Base-by-base conservation (phyloP, 2,113 vertebrate species). In the Alectura lathami region DNA sequence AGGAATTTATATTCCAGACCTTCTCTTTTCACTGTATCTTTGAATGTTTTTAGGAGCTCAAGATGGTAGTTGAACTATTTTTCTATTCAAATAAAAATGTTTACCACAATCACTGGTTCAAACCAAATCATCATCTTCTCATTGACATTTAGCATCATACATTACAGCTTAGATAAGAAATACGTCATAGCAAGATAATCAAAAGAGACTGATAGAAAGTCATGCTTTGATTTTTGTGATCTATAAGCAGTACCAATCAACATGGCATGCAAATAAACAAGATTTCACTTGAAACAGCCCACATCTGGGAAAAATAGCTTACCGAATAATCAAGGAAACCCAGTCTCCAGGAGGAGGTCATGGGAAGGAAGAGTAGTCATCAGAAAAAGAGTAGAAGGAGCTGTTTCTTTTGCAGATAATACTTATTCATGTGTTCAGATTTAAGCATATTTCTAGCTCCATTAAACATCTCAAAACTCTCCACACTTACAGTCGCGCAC, bases 101-200 rank as follows among this genome's bases (percentile, higher is more conserved):
- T 63, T 83, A 80, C 86, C 43, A 85, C 80, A 64, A 68, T 86
- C 69, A 51, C 79, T 75, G 12, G 5, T 73, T 89, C 78, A 69
- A 96, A 84, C 21, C 51, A 84, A 86, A 73, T 30, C 43, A 45
- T 83, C 64, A 70, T n/a, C 40, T 67, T 91, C 60, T 83, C 51
- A 42, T 91, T 92, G 75, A 9, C 43, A 45, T 88, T 96, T 72
- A 78, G 51, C 53, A 57, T 60, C 30, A 53, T 15, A 42, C n/a
- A 16, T 77, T 66, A 45, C 24, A 63, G 36, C 16, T 74, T 62
- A 62, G 13, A 14, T 45, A 73, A 82, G 51, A 66, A 40, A 68
- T 74, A 36, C n/a, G 26, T 16, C 38, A 78, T 68, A 63, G 14
- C 8, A 32, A 47, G 42, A 40, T 15, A 72, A 77, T 24, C 42